phyloP scores from a whole-genome alignment of 2,113 vertebrate species.

The Gyps fulvus region DNA sequence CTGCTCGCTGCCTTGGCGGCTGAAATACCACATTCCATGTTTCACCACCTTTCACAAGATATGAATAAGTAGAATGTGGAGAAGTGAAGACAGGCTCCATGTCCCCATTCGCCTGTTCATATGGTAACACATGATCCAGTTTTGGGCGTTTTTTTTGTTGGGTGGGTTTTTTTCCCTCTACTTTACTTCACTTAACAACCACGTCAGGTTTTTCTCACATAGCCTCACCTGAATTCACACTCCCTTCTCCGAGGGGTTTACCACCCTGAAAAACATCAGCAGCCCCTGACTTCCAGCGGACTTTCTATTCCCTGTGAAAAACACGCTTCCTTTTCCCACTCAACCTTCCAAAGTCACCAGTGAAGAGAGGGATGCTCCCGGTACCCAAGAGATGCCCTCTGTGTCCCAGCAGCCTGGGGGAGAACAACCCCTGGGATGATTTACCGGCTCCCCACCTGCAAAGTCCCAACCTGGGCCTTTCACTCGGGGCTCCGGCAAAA shows the following conservation, averaged over 20 bases:
- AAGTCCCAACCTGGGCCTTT: too few species aligned
- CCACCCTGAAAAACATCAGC: not conserved
- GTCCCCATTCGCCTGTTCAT: not conserved
- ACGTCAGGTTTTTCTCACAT: not conserved
- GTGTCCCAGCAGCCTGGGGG: not conserved
- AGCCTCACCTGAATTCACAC: not conserved
- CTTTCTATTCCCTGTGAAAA: not conserved
- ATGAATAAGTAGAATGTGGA: not conserved
- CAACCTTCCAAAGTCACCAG: accelerated
- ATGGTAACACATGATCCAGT: not conserved
- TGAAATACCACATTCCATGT: not conserved
- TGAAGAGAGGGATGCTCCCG: not conserved
- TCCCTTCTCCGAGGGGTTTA: not conserved
- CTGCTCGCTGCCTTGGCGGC: not conserved
- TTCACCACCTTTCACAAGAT: not conserved
- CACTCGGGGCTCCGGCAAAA: too few species aligned
- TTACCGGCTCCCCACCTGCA: too few species aligned
- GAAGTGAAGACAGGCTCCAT: not conserved
- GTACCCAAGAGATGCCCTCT: accelerated
- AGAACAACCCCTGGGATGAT: too few species aligned
- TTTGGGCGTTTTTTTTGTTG: too few species aligned
- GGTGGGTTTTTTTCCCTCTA: too few species aligned
- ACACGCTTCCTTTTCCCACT: accelerated
- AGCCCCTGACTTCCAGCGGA: not conserved
- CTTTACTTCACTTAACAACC: slow-evolving; percentile 1